A percentile compares a stretch with the other conserved stretches of the same genome.
phyloP scores from a whole-genome alignment of 2,888 invertebrate species.

The Heliconius sara region DNA sequence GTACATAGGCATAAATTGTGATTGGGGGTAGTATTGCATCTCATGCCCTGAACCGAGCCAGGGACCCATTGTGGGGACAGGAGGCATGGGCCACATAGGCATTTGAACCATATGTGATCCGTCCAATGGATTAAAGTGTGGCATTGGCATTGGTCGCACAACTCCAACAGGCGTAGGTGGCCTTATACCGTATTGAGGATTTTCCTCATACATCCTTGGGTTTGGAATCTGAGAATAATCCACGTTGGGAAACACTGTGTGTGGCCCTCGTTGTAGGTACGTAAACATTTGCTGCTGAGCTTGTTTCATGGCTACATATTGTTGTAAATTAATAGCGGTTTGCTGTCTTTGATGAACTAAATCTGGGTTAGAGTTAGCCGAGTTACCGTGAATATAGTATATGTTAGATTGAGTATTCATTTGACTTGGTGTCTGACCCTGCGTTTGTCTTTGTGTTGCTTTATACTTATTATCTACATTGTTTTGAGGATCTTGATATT shows the following conservation, averaged over 20 bases:
- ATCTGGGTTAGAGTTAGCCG: constrained; percentile 62
- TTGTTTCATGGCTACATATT: constrained; percentile 82
- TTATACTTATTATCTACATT: constrained; percentile 66
- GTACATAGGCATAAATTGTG: constrained; percentile 77
- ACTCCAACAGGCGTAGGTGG: constrained; percentile 72
- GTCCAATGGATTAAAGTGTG: constrained; percentile 66
- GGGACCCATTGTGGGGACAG: constrained; percentile 70
- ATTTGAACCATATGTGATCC: constrained; percentile 73
- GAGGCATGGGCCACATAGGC: constrained; percentile 77
- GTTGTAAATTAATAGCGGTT: constrained; percentile 78
- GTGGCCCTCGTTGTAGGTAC: constrained; percentile 75
- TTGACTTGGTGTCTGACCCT: constrained; percentile 55
- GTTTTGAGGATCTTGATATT: constrained; percentile 78
- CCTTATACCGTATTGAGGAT: constrained; percentile 68
- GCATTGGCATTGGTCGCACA: constrained; percentile 67
- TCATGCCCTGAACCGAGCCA: constrained; percentile 74
- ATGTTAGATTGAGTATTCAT: constrained; percentile 68
- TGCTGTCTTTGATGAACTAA: constrained; percentile 77
- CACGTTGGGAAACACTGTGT: constrained; percentile 74
- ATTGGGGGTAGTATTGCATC: constrained; percentile 78
- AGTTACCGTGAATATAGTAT: constrained; percentile 77
- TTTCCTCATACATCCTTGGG: constrained; percentile 68
- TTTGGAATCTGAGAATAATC: constrained; percentile 64
- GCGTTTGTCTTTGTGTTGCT: constrained; percentile 58
- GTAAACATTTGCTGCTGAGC: constrained; percentile 81